Evolutionary conservation across 2,113 vertebrate species (phyloP).

Genomic region (Dermatemys mawii): DNA sequence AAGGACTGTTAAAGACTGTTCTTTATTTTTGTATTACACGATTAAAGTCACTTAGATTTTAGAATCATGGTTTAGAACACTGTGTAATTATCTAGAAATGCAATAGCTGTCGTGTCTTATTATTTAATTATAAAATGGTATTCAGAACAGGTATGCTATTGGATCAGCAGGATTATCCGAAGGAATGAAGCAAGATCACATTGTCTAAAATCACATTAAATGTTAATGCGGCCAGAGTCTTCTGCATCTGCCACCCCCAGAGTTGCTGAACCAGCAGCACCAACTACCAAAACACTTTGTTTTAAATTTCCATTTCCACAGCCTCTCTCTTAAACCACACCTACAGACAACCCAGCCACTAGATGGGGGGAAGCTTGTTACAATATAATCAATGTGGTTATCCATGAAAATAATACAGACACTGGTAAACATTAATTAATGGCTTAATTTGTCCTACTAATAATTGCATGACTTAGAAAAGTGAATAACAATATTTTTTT

Average conservation of each 20-base stretch:
- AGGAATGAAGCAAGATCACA: too few relatives aligned
- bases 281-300: too few relatives aligned
- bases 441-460: not conserved
- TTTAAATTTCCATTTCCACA: too few relatives aligned
- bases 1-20: not conserved
- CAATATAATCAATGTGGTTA: not conserved
- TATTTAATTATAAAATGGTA: not conserved
- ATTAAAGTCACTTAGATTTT: too few relatives aligned
- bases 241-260: too few relatives aligned
- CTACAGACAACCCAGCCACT: not conserved
- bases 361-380: not conserved
- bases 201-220: not conserved
- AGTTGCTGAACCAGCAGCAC: too few relatives aligned
- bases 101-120: not conserved
- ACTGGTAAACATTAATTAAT: not conserved
- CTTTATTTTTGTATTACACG: not conserved
- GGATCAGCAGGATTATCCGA: too few relatives aligned
- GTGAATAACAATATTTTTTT: not conserved
- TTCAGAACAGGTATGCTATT: not conserved
- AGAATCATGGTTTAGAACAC: too few relatives aligned
- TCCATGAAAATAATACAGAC: not conserved
- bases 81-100: too few relatives aligned
- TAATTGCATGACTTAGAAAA: not conserved
- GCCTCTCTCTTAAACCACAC: accelerated
- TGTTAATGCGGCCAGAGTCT: too few relatives aligned